Evolutionary conservation across 2,888 invertebrate species (phyloP).

Genomic region (Coelogynopora nodosa): DNA sequence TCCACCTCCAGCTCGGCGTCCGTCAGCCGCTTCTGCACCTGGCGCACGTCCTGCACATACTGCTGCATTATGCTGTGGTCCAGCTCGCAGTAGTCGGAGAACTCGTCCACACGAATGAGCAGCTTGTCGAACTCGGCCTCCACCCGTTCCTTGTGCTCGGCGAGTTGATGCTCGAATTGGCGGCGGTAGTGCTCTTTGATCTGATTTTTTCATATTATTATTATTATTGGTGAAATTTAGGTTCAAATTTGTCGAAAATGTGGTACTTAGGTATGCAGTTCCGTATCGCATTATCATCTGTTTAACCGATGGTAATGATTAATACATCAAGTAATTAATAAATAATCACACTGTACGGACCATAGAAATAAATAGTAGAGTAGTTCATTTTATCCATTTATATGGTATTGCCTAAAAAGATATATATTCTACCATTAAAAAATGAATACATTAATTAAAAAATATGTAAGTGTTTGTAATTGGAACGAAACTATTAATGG

Average conservation of each 20-base stretch:
- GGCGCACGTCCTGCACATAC: slow-evolving; percentile 72
- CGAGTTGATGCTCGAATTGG: slow-evolving; percentile 77
- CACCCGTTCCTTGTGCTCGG: slow-evolving; percentile 70
- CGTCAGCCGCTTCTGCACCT: slow-evolving; percentile 72
- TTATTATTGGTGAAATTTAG: no score
- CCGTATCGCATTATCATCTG: no score
- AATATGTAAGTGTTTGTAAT: no score
- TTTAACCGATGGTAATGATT: no score
- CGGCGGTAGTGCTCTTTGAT: slow-evolving; percentile 77
- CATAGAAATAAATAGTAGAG: not conserved
- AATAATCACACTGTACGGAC: not conserved
- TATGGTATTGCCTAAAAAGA: no score
- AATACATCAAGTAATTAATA: no score
- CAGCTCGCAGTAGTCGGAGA: slow-evolving; percentile 79
- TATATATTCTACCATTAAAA: no score
- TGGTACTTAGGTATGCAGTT: no score
- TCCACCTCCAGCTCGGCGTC: slow-evolving; percentile 72
- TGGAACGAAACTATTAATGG: no score
- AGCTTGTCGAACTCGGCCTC: slow-evolving; percentile 72
- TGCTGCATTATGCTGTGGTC: slow-evolving; percentile 71
- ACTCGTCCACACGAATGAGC: slow-evolving; percentile 71
- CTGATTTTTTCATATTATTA: no score
- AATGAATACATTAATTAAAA: no score
- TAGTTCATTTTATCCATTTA: not conserved
- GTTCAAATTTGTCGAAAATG: no score